Percentiles rank a stretch among this genome's conserved stretches.
These are phyloP conservation scores for Caenorhabditis sp. DNA, from an alignment of 2,888 invertebrate genomes.

Conservation along the genomic window DNA sequence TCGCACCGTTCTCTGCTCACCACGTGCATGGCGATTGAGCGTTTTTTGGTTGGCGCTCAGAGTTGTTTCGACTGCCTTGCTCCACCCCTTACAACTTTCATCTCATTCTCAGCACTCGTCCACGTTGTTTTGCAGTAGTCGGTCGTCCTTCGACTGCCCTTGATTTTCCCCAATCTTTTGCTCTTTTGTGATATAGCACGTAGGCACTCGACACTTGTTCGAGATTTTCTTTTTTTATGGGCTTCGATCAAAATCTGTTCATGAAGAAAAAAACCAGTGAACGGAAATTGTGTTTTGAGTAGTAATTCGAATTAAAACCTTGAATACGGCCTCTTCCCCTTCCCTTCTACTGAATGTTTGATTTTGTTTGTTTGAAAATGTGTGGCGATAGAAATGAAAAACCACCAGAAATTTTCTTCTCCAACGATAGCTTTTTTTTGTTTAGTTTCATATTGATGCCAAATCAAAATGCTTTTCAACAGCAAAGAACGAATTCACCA, in stretches of 20 bases:
- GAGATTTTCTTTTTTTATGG: not conserved
- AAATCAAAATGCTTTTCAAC: not conserved
- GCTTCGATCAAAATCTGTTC: not conserved
- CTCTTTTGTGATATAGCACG: constrained; percentile 42
- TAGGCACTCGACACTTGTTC: constrained; percentile 17
- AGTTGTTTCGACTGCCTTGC: constrained; percentile 30
- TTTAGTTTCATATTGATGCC: not conserved
- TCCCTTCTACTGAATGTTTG: not conserved
- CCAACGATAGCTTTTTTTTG: not conserved
- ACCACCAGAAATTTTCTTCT: not conserved
- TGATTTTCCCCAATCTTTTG: constrained; percentile 10
- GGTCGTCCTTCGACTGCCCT: constrained; percentile 24
- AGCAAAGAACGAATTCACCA: constrained; percentile 54
- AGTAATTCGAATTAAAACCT: too few relatives aligned
- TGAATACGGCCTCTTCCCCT: too few relatives aligned
- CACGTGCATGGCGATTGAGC: constrained; percentile 65
- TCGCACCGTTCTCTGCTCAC: constrained; percentile 58
- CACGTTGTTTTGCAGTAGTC: constrained; percentile 59
- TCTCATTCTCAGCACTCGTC: constrained; percentile 39
- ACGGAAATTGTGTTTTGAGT: too few relatives aligned
- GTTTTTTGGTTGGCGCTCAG: constrained; percentile 57
- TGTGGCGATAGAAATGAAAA: too few relatives aligned
- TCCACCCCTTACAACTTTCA: constrained; percentile 46
- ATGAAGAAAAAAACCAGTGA: not conserved
- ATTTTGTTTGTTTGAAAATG: not conserved